Evolutionary conservation across 1,140 invertebrate species (phyloP), one percentile per base, ranked within the genome.

Genomic region (Orius insidiosus): DNA sequence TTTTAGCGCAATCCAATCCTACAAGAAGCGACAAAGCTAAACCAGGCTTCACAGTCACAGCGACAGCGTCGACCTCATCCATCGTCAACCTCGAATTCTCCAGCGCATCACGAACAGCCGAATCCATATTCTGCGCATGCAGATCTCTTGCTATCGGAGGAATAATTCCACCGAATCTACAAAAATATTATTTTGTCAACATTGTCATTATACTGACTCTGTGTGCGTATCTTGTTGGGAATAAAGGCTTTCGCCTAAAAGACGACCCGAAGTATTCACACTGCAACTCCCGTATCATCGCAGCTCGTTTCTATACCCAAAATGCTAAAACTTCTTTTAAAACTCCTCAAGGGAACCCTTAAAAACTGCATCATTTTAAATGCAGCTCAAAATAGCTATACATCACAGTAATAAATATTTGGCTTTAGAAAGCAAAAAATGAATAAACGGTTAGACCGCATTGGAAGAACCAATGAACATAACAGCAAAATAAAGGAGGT

Each of bases 251-350:
- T 96, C 85, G 11, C 84, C 81, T 24, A 89, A 58, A 48, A 97
- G 68, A 47, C 70, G 67, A 30, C 82, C 78, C 41, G 68, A 53
- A 5, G 64, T 65, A 62, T 82, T 68, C 2, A 97, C 76, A 98
- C 71, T 38, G 86, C 92, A 56, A 80, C 80, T 41, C 86, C 92
- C 3, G 93, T 97, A 60, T 98, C 94, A 70, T 98, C 94, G 64
- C 90, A 97, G 54, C 90, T 96, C n/a, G 89, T 94, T 74, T 98
- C 94, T 53, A 98, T 95, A 6, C 93, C 94, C 49, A 96, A 63
- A 36, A 58, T 54, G 7, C 24, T 24, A 7, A 24, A 24, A 24
- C 7, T 24, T 24, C 24, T 24, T 24, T 7, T 24, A 4, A 24
- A 24, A 24, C 7, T 24, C 24, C 3, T 4, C 3, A 24, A 4